phyloP scores from a whole-genome alignment of 2,113 vertebrate genomes.

The Onychostoma macrolepis region DNA sequence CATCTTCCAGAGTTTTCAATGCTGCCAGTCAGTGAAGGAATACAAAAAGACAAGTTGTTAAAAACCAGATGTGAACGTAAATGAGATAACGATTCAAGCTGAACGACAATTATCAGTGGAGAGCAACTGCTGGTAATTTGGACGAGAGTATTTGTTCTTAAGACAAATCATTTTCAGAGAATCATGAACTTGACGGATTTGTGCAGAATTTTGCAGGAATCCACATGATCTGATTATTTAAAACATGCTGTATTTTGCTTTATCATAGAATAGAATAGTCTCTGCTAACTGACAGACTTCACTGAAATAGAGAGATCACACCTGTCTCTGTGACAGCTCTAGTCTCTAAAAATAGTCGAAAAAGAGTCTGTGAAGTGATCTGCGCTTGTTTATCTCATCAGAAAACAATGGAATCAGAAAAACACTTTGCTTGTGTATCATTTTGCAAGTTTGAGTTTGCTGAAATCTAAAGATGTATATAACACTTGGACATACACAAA shows the following conservation, averaged over 20 bases:
- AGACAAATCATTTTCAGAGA: not conserved
- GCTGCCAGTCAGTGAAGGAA: not conserved
- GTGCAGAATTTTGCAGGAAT: not conserved
- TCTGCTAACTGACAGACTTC: not conserved
- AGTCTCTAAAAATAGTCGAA: not conserved
- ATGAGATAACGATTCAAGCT: conserved; percentile 31
- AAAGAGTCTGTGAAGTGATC: not conserved
- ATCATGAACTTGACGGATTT: not conserved
- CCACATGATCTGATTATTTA: not conserved
- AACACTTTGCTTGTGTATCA: not conserved
- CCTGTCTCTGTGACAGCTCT: not conserved
- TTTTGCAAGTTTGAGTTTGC: not conserved
- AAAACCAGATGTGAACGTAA: conserved; percentile 19
- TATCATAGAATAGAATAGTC: not conserved
- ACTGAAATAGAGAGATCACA: not conserved
- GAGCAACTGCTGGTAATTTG: not conserved
- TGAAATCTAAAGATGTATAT: not conserved
- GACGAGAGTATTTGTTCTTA: not conserved
- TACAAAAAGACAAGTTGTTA: conserved; percentile 1
- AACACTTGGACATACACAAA: not conserved
- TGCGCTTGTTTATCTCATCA: not conserved
- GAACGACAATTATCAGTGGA: conserved; percentile 19
- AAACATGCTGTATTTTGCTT: not conserved
- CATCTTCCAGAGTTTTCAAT: not conserved
- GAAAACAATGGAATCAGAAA: not conserved